These are phyloP conservation scores for Lasiurus cinereus DNA, from an alignment of 2,113 vertebrate genomes.

Conservation along the genomic window DNA sequence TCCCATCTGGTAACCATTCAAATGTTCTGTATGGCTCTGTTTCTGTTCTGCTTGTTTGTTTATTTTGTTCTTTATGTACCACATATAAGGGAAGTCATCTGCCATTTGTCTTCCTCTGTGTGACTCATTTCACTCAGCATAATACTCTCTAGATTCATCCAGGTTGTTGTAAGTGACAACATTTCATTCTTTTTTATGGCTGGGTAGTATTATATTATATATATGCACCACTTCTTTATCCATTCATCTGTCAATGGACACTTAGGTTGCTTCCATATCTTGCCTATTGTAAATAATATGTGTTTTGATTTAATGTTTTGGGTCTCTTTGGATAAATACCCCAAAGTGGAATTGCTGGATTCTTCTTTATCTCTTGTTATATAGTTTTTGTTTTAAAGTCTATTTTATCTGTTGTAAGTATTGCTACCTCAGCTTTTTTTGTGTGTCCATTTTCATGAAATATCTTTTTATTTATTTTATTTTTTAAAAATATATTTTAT, in stretches of 20 bases:
- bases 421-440: not conserved
- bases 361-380: not conserved
- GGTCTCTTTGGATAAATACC: not conserved
- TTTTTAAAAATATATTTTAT: too few species aligned
- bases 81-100: too few species aligned
- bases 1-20: too few species aligned
- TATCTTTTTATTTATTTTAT: not conserved
- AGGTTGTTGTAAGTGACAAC: too few species aligned
- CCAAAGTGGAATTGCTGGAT: not conserved
- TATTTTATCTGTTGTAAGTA: not conserved
- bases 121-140: too few species aligned
- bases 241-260: not conserved
- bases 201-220: too few species aligned
- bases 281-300: not conserved
- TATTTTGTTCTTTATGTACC: too few species aligned
- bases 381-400: not conserved
- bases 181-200: too few species aligned
- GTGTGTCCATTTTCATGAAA: not conserved
- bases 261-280: not conserved
- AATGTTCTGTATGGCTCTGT: too few species aligned
- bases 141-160: too few species aligned
- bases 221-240: not conserved
- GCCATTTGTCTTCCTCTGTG: too few species aligned
- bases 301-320: not conserved
- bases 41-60: too few species aligned